Conservation (phyloP, 2,113 vertebrate genomes). For the Mixornis gularis region DNA sequence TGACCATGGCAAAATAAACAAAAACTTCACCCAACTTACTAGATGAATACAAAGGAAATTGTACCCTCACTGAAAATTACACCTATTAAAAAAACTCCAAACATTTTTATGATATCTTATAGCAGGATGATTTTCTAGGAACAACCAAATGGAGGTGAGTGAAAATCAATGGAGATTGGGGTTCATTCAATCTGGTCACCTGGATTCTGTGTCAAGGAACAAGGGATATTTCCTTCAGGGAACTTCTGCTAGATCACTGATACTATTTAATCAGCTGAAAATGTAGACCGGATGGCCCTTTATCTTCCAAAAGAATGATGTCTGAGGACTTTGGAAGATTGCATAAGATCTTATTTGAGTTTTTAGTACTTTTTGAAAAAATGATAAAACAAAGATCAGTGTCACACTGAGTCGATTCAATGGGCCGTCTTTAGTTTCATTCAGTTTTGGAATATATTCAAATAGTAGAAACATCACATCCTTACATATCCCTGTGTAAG, state of each 20-base stretch:
- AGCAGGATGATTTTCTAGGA: neutral
- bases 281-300: neutral
- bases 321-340: neutral
- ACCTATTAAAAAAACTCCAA: neutral
- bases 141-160: neutral
- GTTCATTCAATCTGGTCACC: neutral
- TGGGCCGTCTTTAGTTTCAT: neutral
- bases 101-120: neutral
- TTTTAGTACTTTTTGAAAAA: neutral
- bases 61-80: neutral
- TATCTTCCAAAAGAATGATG: neutral
- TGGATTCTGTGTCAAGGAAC: neutral
- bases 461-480: neutral
- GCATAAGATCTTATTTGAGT: neutral
- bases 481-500: neutral
- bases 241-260: neutral
- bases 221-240: neutral
- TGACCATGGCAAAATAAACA: neutral
- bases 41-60: neutral
- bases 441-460: neutral
- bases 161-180: neutral
- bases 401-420: neutral
- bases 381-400: neutral
- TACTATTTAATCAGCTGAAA: neutral
- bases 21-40: neutral